Conservation (phyloP, 2,797 vertebrate genomes). For the Carcharodon carcharias region DNA sequence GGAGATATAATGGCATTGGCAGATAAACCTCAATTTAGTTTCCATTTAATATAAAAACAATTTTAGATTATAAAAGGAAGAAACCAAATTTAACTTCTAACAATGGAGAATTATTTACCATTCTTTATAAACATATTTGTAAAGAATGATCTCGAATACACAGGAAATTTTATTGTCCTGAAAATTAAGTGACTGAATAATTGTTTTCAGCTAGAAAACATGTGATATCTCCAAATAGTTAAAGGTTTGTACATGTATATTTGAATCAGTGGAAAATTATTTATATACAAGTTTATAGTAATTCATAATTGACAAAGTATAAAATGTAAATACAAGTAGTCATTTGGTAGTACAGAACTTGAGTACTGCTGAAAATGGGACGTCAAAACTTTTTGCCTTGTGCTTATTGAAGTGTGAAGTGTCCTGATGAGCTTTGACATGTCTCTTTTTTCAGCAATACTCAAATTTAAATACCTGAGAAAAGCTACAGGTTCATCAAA, state of each 20-base stretch:
- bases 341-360: too few species aligned
- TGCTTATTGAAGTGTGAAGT: too few species aligned
- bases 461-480: not conserved
- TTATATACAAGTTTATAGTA: not conserved
- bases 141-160: not conserved
- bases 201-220: not conserved
- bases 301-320: not conserved
- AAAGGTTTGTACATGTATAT: not conserved
- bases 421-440: too few species aligned
- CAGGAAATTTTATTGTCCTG: not conserved
- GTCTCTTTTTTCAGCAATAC: too few species aligned
- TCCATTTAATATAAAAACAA: not conserved
- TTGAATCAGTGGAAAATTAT: not conserved
- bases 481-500: not conserved
- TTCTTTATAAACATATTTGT: not conserved
- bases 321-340: not conserved
- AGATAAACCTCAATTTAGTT: not conserved
- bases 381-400: too few species aligned
- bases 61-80: not conserved
- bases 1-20: not conserved
- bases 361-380: too few species aligned
- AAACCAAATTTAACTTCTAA: not conserved
- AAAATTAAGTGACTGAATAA: not conserved
- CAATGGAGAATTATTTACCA: not conserved
- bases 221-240: not conserved